Evolutionary conservation across 2,113 vertebrate genomes (phyloP).

Genomic region (Glaucidium brasilianum): DNA sequence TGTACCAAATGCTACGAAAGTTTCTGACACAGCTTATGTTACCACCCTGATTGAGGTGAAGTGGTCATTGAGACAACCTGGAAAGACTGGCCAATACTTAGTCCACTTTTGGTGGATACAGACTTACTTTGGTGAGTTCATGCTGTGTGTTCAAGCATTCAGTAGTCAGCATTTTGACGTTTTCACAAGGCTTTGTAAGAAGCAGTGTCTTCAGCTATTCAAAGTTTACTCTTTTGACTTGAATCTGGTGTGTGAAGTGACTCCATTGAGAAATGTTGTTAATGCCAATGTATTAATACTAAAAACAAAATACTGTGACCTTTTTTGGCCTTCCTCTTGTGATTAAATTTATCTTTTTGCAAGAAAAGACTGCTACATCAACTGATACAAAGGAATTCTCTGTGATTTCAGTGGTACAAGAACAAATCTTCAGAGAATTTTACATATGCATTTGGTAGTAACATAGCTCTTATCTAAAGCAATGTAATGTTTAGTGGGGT

Average conservation of each 20-base stretch:
- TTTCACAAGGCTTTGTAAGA: not conserved
- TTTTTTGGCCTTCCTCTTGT: not conserved
- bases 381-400: not conserved
- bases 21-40: not conserved
- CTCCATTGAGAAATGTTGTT: not conserved
- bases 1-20: accelerated
- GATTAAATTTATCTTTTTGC: not conserved
- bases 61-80: not conserved
- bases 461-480: not conserved
- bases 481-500: not conserved
- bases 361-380: not conserved
- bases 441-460: not conserved
- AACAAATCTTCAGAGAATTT: not conserved
- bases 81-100: not conserved
- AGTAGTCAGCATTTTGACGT: not conserved
- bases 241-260: not conserved
- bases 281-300: not conserved
- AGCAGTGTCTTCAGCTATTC: not conserved
- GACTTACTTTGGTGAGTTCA: not conserved
- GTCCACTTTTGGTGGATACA: not conserved
- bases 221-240: not conserved
- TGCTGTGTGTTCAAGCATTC: not conserved
- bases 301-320: not conserved
- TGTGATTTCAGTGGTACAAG: not conserved
- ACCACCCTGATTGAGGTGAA: not conserved